Percentiles rank a stretch among this genome's conserved stretches.
Conservation (phyloP, 2,113 vertebrate species). For the Neotoma lepida region DNA sequence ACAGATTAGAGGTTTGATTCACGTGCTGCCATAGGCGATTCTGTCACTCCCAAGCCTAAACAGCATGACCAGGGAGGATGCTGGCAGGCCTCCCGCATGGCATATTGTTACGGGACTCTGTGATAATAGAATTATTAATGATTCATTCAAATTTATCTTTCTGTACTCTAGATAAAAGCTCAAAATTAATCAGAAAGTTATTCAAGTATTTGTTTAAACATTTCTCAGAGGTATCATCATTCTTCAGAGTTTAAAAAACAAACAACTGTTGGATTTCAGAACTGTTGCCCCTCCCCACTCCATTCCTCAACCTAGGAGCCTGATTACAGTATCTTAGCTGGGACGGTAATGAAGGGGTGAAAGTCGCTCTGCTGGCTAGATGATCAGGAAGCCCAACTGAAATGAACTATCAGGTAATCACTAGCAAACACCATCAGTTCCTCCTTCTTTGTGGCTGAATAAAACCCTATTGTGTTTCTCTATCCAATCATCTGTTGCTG, state of each 20-base stretch:
- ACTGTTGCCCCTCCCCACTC: not conserved
- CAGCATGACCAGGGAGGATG: not conserved
- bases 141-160: constrained; percentile 18
- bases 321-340: not conserved
- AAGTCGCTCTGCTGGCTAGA: too few relatives aligned
- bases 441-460: not conserved
- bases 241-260: not conserved
- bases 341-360: not conserved
- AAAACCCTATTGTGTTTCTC: not conserved
- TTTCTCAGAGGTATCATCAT: constrained; percentile 7
- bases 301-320: not conserved
- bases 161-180: not conserved
- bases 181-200: constrained; percentile 2
- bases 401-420: not conserved
- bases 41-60: not conserved
- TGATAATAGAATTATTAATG: not conserved
- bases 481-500: not conserved
- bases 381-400: not conserved
- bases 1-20: not conserved
- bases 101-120: not conserved
- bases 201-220: constrained; percentile 23
- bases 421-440: not conserved
- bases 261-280: not conserved
- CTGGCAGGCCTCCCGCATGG: not conserved
- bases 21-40: not conserved